Evolutionary conservation across 1,140 invertebrate species (phyloP), one percentile per base, ranked within the genome.

Genomic region (Dendroctonus valens): DNA sequence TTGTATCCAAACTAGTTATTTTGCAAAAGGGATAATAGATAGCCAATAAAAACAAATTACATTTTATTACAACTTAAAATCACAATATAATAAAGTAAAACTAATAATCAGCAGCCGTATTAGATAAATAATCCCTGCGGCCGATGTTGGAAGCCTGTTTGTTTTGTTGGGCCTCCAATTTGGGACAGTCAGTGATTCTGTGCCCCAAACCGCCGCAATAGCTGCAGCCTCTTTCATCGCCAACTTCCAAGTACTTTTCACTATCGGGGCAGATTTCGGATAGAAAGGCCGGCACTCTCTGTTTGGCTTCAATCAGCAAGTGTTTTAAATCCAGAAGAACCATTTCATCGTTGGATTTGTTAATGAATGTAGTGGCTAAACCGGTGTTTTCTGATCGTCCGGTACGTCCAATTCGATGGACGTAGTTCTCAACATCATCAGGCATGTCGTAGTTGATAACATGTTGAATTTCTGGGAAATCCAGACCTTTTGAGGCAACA

Each of bases 401-500:
- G 2, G 97, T 99, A 79, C 97, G 86, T 68, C 97, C 98, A 79
- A 99, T 99, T 69, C 97, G 84, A 83, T 99, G 97, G 37, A 99
- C 96, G 85, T 99, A 99, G 83, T 99, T 99, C 83, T 99, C 97
- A 52, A 99, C 98, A 76, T 99, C 97, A 74, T 98, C 96, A 0
- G 97, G 97, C 97, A 99, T 99, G 76, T 99, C 98, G 78, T 97
- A 99, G 81, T 99, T 99, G 40, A 99, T 97, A 12, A 99, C 97
- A 81, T 99, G 98, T 76, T 99, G 94, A 59, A 99, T 95, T 73
- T 97, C 90, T 3, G 92, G 88, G 82, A 99, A 99, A 84, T 99
- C 97, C 0, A 99, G 83, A 77, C 89, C 98, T 84, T 99, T 99
- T 2, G 96, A 98, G 2, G 97, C 98, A 1, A 99, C 97, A 79